Evolutionary conservation across 2,797 vertebrate species (phyloP), one percentile per base, ranked within the genome.

Genomic region (Trematomus bernacchii): DNA sequence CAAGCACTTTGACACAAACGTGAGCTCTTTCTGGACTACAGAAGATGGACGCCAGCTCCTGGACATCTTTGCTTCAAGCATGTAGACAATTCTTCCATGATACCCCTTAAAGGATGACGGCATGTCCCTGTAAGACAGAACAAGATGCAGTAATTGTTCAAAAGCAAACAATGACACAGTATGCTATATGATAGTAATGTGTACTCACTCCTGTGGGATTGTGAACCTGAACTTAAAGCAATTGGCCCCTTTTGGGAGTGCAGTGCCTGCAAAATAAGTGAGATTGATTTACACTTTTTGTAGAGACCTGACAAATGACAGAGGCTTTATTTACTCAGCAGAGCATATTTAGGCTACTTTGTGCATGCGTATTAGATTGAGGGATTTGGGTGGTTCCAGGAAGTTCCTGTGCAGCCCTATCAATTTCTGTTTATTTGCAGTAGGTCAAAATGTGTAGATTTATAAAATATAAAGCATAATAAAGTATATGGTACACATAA

Each of bases 151-250:
- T 37, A 44, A 11, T 62, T 54, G 66, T 10, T 18, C 8, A 14
- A 53, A 14, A 37, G 2, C 10, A 60, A 70, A 37, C 8, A 44
- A 50, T 19, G 0, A 33, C 3, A 13, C 10, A 15, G 1, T 18
- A 67, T 55, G 10, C 3, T 18, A n/a, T 10, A 51, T 18, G 12
- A 8, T 19, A 30, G 8, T 44, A 12, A 50, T 61, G 11, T 18
- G 3, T 57, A 95, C 96, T 96, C 91, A 99, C 98, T 88, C 95
- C 64, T 95, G 87, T 92, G 98, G 97, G 91, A 99, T 95, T 92
- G 94, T 92, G 0, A 99, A 91, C 69, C 86, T 95, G 91, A 99
- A 99, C 69, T 96, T 93, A 91, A 96, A 98, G 86, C 93, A 87
- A 42, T 99, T 96, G 80, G 85, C 89, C 89, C 97, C 97, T 67